phyloP scores from a whole-genome alignment of 2,113 vertebrate species.

The Lamprotornis superbus region DNA sequence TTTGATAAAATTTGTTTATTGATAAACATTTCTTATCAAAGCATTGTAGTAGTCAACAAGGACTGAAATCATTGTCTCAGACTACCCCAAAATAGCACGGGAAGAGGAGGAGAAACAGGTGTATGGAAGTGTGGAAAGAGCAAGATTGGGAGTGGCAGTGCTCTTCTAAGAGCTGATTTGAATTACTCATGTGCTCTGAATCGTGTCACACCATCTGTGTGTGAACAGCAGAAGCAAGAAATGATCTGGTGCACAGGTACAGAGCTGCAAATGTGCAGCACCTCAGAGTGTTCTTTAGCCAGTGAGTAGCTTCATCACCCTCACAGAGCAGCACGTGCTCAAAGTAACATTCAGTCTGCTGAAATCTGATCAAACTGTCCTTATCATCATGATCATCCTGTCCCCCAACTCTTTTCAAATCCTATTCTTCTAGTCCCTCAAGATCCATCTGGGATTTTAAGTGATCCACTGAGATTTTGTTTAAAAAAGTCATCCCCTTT shows the following conservation, averaged over 20 bases:
- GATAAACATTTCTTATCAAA: not conserved
- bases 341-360: not conserved
- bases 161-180: not conserved
- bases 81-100: not conserved
- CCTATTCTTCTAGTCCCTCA: not conserved
- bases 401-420: not conserved
- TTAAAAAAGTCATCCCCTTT: not conserved
- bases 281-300: not conserved
- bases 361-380: not conserved
- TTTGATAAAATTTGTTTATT: not conserved
- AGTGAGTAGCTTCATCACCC: not conserved
- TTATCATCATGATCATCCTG: not conserved
- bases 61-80: not conserved
- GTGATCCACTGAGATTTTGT: not conserved
- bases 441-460: not conserved
- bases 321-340: not conserved
- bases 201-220: not conserved
- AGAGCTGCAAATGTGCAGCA: not conserved
- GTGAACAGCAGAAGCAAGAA: not conserved
- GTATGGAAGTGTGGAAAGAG: not conserved
- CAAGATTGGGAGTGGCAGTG: not conserved
- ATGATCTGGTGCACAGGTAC: not conserved
- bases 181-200: not conserved
- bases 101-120: not conserved
- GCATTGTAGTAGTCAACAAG: not conserved